These are phyloP conservation scores for Plutella xylostella DNA, from an alignment of 2,888 invertebrate genomes.

Conservation along the genomic window DNA sequence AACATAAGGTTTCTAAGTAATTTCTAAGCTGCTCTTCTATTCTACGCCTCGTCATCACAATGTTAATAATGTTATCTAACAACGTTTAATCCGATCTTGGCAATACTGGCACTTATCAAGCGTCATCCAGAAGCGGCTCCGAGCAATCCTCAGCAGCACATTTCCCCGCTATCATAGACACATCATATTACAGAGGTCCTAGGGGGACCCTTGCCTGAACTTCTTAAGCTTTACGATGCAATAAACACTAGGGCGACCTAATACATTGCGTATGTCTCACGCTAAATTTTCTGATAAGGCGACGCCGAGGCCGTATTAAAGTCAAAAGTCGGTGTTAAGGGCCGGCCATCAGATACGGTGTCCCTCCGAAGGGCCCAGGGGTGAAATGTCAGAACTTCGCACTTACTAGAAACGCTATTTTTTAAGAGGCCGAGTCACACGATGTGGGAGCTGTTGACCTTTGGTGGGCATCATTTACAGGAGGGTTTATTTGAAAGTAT, in stretches of 20 bases:
- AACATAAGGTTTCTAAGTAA: too few species aligned
- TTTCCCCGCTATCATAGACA: not conserved
- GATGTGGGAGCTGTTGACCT: not conserved
- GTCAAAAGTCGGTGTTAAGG: constrained; percentile 16
- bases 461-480: not conserved
- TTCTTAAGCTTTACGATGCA: constrained; percentile 21
- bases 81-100: too few species aligned
- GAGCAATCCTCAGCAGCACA: too few species aligned
- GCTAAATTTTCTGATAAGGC: constrained; percentile 26
- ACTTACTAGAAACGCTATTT: constrained; percentile 38
- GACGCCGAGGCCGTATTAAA: constrained; percentile 3
- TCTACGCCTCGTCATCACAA: too few species aligned
- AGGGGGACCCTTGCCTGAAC: not conserved
- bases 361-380: constrained; percentile 30
- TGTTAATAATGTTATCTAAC: too few species aligned
- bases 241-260: constrained; percentile 25
- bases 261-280: constrained; percentile 23
- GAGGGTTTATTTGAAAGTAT: too few species aligned
- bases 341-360: constrained; percentile 45
- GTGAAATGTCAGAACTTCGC: constrained; percentile 47
- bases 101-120: too few species aligned
- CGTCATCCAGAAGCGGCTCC: too few species aligned
- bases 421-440: constrained; percentile 17
- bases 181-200: not conserved
- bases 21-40: too few species aligned